Evolutionary conservation across 2,888 invertebrate genomes (phyloP).

Genomic region (Prenolepis imparis): DNA sequence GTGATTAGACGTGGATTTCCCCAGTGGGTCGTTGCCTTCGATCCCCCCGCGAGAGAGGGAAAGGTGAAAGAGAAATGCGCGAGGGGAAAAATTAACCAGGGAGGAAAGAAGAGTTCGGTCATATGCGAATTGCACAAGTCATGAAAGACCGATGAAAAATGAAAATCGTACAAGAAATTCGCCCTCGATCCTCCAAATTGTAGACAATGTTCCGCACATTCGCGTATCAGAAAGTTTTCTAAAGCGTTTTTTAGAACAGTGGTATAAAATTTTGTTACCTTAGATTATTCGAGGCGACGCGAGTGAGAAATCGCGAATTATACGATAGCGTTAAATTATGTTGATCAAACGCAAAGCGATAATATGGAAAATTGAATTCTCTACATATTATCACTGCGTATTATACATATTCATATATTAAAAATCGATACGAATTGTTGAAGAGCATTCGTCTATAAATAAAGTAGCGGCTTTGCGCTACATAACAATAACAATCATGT

Average conservation of each 20-base stretch:
- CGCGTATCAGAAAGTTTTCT: neutral
- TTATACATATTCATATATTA: neutral
- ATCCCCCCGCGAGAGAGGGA: conserved; percentile 17
- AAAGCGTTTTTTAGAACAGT: neutral
- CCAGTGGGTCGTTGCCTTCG: conserved; percentile 65
- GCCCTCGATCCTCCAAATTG: neutral
- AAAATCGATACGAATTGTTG: neutral
- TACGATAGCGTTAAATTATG: neutral
- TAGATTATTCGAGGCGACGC: neutral
- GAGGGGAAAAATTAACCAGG: neutral
- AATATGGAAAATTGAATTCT: conserved; percentile 1
- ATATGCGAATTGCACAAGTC: conserved; percentile 38
- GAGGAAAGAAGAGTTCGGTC: neutral
- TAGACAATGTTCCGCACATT: neutral
- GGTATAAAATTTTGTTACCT: neutral
- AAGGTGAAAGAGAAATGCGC: neutral
- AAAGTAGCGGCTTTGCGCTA: neutral
- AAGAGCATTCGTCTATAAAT: conserved; percentile 4
- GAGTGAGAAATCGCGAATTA: neutral
- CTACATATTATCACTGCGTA: neutral
- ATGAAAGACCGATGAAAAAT: conserved; percentile 20
- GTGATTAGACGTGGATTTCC: conserved; percentile 70
- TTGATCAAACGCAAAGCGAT: neutral
- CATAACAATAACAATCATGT: conserved; percentile 5
- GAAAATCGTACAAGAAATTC: conserved; percentile 27